These are phyloP conservation scores for Eurois occulta DNA, from an alignment of 2,888 invertebrate species.

Conservation along the genomic window DNA sequence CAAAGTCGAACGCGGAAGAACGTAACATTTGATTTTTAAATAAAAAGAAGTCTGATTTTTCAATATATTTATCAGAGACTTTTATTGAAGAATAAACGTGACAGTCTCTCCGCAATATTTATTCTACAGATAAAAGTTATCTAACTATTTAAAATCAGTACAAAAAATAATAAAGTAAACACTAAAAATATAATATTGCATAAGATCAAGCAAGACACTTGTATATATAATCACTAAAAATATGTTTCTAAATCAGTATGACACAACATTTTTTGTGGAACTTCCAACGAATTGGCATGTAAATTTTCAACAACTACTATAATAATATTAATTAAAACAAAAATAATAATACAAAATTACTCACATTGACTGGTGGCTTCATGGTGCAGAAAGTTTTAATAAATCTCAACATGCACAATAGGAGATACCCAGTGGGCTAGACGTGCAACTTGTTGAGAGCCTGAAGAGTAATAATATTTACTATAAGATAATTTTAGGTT, in stretches of 20 bases:
- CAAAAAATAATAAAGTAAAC: not conserved
- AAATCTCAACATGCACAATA: conserved; percentile 80
- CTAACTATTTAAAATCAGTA: not conserved
- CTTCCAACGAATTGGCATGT: conserved; percentile 2
- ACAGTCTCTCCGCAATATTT: not conserved
- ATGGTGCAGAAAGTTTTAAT: conserved; percentile 83
- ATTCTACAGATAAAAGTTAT: not conserved
- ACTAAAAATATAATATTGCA: conserved; percentile 19
- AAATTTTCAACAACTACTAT: conserved; percentile 3
- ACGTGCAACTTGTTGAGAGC: conserved; percentile 20
- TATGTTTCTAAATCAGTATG: no score
- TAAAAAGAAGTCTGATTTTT: not conserved
- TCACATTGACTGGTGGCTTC: conserved; percentile 88
- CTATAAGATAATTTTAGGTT: conserved; percentile 41
- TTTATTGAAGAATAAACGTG: not conserved
- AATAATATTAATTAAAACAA: not conserved
- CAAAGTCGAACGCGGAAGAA: not conserved
- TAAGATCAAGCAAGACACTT: not conserved
- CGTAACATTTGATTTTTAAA: not conserved
- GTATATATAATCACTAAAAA: not conserved
- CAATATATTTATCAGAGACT: not conserved
- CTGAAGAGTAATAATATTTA: conserved; percentile 36
- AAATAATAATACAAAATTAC: conserved; percentile 66
- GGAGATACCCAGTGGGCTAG: conserved; percentile 16
- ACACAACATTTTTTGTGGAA: not conserved